Conservation (phyloP, 2,113 vertebrate species). For the Hystrix brachyura region DNA sequence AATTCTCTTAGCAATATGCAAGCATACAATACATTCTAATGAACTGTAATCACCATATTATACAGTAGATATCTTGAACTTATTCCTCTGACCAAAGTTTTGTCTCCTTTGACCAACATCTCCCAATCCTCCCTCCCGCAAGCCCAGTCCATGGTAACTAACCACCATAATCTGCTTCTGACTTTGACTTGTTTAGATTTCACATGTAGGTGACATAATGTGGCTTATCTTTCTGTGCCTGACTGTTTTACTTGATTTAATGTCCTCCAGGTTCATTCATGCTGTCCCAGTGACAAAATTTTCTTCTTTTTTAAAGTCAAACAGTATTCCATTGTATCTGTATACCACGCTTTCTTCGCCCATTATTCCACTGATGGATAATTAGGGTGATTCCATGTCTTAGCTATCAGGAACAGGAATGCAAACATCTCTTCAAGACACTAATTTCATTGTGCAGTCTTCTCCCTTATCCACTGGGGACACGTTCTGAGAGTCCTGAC, state of each 20-base stretch:
- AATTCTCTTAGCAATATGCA: neutral
- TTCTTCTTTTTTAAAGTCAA: neutral
- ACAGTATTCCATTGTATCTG: neutral
- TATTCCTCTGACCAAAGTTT: neutral
- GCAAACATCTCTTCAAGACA: neutral
- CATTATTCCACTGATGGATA: neutral
- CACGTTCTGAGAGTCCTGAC: neutral
- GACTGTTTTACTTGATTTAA: neutral
- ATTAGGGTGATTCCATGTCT: neutral
- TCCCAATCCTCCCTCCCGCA: neutral
- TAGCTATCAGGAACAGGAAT: neutral
- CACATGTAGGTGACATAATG: neutral
- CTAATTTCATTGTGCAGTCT: neutral
- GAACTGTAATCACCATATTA: neutral
- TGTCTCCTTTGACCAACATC: neutral
- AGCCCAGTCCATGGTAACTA: neutral
- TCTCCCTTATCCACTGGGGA: neutral
- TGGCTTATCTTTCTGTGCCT: neutral
- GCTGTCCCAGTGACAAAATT: neutral
- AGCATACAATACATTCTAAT: neutral
- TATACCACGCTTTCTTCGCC: neutral
- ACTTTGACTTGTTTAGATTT: neutral
- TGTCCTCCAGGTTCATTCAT: neutral
- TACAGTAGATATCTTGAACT: neutral
- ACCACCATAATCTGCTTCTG: neutral